Percentiles rank a stretch among this genome's conserved stretches.
These are phyloP conservation scores for Agrochola lota DNA, from an alignment of 2,888 invertebrate genomes.

Conservation along the genomic window DNA sequence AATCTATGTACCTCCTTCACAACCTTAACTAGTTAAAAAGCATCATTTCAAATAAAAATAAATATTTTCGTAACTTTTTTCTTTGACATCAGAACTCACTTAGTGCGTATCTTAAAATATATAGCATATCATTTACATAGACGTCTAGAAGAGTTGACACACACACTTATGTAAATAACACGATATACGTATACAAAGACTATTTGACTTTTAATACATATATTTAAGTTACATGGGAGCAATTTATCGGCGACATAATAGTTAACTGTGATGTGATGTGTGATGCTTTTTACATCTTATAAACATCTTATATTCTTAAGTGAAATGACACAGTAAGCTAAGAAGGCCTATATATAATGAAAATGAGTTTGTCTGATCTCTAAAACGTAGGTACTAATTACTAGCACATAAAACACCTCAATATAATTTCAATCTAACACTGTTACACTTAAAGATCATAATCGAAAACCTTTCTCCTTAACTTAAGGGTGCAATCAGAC, in stretches of 20 bases:
- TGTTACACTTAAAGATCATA: background rate
- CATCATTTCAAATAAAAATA: conserved; percentile 22
- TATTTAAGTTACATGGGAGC: background rate
- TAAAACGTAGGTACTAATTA: background rate
- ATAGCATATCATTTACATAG: conserved; percentile 21
- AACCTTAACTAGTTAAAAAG: conserved; percentile 50
- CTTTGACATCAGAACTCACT: conserved; percentile 23
- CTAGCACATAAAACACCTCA: background rate
- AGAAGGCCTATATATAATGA: background rate
- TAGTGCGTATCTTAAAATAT: conserved; percentile 18
- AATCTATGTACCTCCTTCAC: conserved; percentile 52
- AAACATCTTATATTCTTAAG: background rate
- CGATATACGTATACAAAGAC: background rate
- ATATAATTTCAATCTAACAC: conserved; percentile 14
- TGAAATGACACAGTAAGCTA: background rate
- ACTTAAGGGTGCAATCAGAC: background rate
- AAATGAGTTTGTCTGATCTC: background rate
- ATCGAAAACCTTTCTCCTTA: background rate
- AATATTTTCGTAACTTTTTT: background rate
- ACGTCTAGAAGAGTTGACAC: conserved; percentile 37
- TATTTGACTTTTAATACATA: conserved; percentile 3
- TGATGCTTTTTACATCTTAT: background rate
- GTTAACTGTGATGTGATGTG: too few relatives aligned
- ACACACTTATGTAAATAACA: conserved; percentile 8
- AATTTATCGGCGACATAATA: background rate